Conservation (phyloP, 2,797 vertebrate species). For the Australoheros facetus region DNA sequence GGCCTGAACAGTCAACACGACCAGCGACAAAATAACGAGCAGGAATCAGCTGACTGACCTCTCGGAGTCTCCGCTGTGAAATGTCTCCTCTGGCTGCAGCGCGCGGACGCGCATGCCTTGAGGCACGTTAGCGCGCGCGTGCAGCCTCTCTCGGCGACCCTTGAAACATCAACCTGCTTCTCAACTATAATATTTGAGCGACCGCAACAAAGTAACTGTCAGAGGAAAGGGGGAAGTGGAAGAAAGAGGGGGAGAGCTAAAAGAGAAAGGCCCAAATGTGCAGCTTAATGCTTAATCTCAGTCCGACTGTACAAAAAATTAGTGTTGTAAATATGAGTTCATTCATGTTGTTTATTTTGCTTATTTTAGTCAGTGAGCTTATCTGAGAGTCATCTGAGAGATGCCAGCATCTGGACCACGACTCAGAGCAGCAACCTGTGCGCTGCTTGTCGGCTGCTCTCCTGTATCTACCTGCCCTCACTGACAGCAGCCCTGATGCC, state of each 20-base stretch:
- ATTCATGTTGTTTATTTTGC: background rate
- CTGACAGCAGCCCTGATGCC: too few relatives aligned
- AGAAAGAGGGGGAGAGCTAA: too few relatives aligned
- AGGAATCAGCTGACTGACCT: background rate
- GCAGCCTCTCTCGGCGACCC: background rate
- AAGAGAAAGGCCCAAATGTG: background rate
- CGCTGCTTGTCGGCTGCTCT: background rate
- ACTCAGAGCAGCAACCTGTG: rapidly evolving
- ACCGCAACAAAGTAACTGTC: too few relatives aligned
- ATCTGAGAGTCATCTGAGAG: background rate
- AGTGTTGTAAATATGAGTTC: background rate
- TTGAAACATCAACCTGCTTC: background rate
- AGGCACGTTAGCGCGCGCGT: background rate
- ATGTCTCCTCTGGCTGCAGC: background rate
- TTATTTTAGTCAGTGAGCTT: background rate
- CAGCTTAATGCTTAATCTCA: background rate
- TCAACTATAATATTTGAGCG: background rate
- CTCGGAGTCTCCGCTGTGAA: rapidly evolving
- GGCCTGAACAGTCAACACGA: too few relatives aligned
- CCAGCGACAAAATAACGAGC: too few relatives aligned
- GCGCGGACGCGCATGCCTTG: too few relatives aligned
- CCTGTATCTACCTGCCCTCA: background rate
- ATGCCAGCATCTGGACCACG: background rate
- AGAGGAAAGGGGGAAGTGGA: too few relatives aligned
- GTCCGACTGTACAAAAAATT: background rate